These are phyloP conservation scores for Ctenicera cuprea DNA, from an alignment of 2,888 invertebrate species.

Conservation along the genomic window DNA sequence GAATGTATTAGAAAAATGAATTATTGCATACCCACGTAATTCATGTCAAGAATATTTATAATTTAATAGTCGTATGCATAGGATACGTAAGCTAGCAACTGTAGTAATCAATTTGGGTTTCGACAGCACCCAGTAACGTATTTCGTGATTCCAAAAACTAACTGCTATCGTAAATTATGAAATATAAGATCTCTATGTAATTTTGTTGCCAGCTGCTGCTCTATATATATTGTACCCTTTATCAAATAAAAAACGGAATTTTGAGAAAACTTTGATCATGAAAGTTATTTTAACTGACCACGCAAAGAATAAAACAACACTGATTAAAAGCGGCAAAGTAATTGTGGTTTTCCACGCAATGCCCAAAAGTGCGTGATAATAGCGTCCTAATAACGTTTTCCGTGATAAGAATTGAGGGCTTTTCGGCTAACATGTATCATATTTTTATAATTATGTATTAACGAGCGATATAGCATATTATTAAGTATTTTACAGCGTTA, in stretches of 20 bases:
- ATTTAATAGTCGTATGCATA: too few relatives aligned
- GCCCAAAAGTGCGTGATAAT: conserved; percentile 14
- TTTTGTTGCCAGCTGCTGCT: background rate
- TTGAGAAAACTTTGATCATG: conserved; percentile 26
- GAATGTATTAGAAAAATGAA: too few relatives aligned
- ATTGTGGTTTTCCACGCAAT: conserved; percentile 32
- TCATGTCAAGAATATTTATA: too few relatives aligned
- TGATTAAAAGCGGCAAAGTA: conserved; percentile 17
- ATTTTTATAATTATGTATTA: conserved; percentile 15
- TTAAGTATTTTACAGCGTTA: background rate
- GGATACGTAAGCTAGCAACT: too few relatives aligned
- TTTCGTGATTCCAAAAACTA: conserved; percentile 13
- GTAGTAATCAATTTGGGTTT: too few relatives aligned
- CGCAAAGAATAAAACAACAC: conserved; percentile 19
- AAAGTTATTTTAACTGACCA: conserved; percentile 25
- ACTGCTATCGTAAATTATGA: conserved; percentile 8
- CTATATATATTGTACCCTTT: conserved; percentile 1
- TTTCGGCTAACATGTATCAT: background rate
- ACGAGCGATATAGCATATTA: background rate
- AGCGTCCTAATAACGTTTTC: conserved; percentile 17
- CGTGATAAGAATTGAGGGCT: conserved; percentile 6
- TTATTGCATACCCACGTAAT: too few relatives aligned
- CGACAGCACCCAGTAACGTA: background rate
- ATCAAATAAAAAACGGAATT: conserved; percentile 18
- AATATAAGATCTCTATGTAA: conserved; percentile 9